Base-by-base conservation (phyloP, 2,888 invertebrate species). In the Dorcus hopei region DNA sequence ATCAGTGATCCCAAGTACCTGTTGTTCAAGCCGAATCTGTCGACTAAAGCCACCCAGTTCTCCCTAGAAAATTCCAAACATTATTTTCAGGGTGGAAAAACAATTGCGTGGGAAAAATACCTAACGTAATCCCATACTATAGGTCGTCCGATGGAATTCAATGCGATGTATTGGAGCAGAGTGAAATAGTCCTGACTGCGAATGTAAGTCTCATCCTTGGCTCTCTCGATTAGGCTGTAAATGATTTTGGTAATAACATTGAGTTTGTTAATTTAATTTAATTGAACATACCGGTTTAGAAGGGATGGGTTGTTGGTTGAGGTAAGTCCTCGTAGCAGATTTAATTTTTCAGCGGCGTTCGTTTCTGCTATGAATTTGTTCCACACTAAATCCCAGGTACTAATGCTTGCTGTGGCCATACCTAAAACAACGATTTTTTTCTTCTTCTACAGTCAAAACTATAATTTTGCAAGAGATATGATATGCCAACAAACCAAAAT, bases 41-140 rank as follows among this genome's bases (percentile, higher is more conserved):
- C 81, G 0, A 93, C 88, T 0, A 95, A 77, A 40, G 84, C 78
- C 2, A 82, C 80, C 92, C 95, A 96, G 66, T 92, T 85, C 48
- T 85, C 80, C 16, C 94, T 81, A 66, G 26, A 74, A 74, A 41
- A 19, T 38, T 61, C 3, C 26, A 54, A 42, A 14, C 8, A 42
- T 42, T 1, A 42, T 7, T 42, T 42, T 14, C 7, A 42, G 0
- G 16, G 11, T 7, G 14, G 14, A 14, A 42, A 16, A 42, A 42
- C 3, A 14, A 33, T 33, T 4, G 26, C 6, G 26, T 33, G 26
- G 26, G 7, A 4, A 33, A 33, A 33, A 41, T 74, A 83, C 82
- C 81, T 85, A 4, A 93, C 87, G 80, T 91, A 91, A 70, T 90
- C 86, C 96, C 96, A 97, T 0, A 92, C 88, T 1, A 94, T 75